Evolutionary conservation across 2,797 vertebrate species (phyloP), one percentile per base, ranked within the genome.

Genomic region (Masticophis lateralis): DNA sequence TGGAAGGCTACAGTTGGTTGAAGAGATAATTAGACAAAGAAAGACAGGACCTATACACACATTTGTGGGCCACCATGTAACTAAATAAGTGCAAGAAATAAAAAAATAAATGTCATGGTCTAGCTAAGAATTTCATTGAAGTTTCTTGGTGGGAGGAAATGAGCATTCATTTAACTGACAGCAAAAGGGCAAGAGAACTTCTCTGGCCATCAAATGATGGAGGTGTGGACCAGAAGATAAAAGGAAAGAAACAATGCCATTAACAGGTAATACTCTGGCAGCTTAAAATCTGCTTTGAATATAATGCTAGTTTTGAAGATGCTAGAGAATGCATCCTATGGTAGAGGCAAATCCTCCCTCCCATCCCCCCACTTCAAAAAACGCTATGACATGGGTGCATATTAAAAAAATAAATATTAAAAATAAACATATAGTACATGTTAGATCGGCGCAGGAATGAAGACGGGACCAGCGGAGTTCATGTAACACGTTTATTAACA

Each of bases 301-400:
- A 74, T 37, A 37, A 74, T 74, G 32, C n/a, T 37, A 74, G 69
- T 56, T 88, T 57, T 92, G 87, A 59, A 28, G 25, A 95, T 94
- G 14, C 14, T 89, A 92, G 37, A 79, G 32, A 53, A 6, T 13
- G 14, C 7, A 66, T 88, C 63, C 37, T 92, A 66, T 28, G 2
- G 0, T 28, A 55, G 18, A 63, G 87, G 83, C 87, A 69, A 83
- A 47, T 7, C 32, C 37, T 86, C 28, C 63, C 28, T 5, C 63
- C 28, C 63, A 1, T 5, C 63, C 12, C 12, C 63, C 4, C 6
- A 27, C 13, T 86, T 51, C 47, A 86, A 86, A 90, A 61, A 57
- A 32, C 56, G 32, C 51, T 4, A 9, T 37, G 69, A 37, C 69
- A 74, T 20, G 32, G n/a, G 59, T 90, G 83, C 2, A 43, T 56